Conservation (phyloP, 2,113 vertebrate genomes). For the Hippopotamus amphibius region DNA sequence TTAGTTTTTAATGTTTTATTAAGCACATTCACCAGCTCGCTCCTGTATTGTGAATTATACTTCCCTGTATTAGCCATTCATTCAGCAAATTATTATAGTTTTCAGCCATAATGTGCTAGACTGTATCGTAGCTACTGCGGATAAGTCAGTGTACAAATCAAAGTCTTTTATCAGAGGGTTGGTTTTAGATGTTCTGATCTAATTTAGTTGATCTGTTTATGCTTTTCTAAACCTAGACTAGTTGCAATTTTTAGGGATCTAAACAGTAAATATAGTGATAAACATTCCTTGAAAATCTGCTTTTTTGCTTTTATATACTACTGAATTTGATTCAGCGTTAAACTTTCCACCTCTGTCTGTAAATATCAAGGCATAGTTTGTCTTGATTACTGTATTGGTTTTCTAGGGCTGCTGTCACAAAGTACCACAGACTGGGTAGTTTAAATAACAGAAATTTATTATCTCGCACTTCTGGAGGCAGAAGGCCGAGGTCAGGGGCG, state of each 20-base stretch:
- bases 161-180: background rate
- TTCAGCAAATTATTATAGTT: background rate
- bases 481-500: background rate
- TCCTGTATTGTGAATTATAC: background rate
- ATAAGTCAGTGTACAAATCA: background rate
- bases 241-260: background rate
- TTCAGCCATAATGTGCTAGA: background rate
- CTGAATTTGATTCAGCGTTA: slow-evolving; percentile 6
- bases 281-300: background rate
- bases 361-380: background rate
- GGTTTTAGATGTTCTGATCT: background rate
- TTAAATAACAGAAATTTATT: background rate
- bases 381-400: background rate
- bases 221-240: background rate
- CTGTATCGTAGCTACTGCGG: background rate
- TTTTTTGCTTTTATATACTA: background rate
- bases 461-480: background rate
- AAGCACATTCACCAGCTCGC: background rate
- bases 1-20: slow-evolving; percentile 5
- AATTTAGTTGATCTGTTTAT: background rate
- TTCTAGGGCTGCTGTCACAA: background rate
- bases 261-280: background rate
- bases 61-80: background rate
- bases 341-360: background rate
- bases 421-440: background rate